phyloP scores from a whole-genome alignment of 2,797 vertebrate genomes.

The Monodelphis domestica region DNA sequence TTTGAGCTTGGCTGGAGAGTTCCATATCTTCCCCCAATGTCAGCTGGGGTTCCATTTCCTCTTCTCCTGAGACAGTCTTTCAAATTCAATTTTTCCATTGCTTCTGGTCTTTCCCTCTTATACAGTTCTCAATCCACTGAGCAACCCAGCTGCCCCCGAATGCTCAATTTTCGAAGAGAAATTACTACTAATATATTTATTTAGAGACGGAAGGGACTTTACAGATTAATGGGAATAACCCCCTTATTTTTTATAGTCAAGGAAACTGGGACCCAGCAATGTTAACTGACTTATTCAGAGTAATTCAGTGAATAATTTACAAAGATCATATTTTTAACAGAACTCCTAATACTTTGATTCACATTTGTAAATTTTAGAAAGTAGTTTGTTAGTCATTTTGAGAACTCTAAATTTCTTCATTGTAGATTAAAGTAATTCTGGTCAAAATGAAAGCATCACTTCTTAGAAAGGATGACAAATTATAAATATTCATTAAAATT shows the following conservation, averaged over 20 bases:
- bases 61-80: too few relatives aligned
- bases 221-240: background rate
- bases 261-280: background rate
- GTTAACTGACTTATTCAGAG: background rate
- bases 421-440: conserved; percentile 23
- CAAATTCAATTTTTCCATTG: too few relatives aligned
- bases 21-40: too few relatives aligned
- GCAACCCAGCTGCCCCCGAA: too few relatives aligned
- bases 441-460: background rate
- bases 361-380: background rate
- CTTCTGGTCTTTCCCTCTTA: too few relatives aligned
- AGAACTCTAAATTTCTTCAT: background rate
- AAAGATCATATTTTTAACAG: background rate
- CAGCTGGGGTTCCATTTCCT: too few relatives aligned
- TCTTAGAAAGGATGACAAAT: conserved; percentile 12
- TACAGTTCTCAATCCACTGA: too few relatives aligned
- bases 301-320: background rate
- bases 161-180: background rate
- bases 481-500: conserved; percentile 4
- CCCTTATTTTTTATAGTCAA: background rate
- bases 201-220: background rate
- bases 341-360: background rate
- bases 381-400: background rate
- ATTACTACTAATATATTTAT: background rate
- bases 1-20: too few relatives aligned